Evolutionary conservation across 1,140 invertebrate genomes (phyloP).

Genomic region (Odontomachus brunneus): DNA sequence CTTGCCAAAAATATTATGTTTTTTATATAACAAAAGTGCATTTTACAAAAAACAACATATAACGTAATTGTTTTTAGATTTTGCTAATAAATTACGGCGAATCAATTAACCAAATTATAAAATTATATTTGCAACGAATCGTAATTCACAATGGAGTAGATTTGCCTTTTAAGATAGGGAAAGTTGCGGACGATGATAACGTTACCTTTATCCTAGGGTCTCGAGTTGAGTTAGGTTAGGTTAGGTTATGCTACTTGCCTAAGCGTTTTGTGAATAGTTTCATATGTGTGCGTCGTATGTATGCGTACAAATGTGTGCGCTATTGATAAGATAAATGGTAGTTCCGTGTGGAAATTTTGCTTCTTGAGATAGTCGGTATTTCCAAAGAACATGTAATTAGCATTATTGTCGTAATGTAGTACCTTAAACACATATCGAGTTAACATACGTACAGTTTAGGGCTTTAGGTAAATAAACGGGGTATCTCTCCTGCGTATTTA

Average conservation of each 20-base stretch:
- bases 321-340: slow-evolving; percentile 46
- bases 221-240: too few species aligned
- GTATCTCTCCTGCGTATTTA: slow-evolving; percentile 8
- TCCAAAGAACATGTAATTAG: slow-evolving; percentile 40
- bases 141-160: not conserved
- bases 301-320: not conserved
- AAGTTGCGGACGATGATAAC: slow-evolving; percentile 2
- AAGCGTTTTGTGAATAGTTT: slow-evolving; percentile 11
- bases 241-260: slow-evolving; percentile 19
- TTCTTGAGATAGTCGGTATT: slow-evolving; percentile 32
- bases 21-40: not conserved
- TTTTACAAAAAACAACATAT: not conserved
- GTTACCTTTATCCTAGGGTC: slow-evolving; percentile 27
- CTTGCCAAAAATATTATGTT: too few species aligned
- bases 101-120: not conserved
- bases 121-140: slow-evolving; percentile 7
- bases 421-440: slow-evolving; percentile 31
- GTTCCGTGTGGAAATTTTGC: slow-evolving; percentile 1
- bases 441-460: slow-evolving; percentile 16
- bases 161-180: slow-evolving; percentile 14
- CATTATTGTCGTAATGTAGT: slow-evolving; percentile 14
- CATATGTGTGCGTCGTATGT: not conserved
- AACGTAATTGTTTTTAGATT: not conserved
- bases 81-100: slow-evolving; percentile 14
- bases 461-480: slow-evolving; percentile 44